These are phyloP conservation scores for Penelope pileata DNA, from an alignment of 2,113 vertebrate species.

Conservation along the genomic window DNA sequence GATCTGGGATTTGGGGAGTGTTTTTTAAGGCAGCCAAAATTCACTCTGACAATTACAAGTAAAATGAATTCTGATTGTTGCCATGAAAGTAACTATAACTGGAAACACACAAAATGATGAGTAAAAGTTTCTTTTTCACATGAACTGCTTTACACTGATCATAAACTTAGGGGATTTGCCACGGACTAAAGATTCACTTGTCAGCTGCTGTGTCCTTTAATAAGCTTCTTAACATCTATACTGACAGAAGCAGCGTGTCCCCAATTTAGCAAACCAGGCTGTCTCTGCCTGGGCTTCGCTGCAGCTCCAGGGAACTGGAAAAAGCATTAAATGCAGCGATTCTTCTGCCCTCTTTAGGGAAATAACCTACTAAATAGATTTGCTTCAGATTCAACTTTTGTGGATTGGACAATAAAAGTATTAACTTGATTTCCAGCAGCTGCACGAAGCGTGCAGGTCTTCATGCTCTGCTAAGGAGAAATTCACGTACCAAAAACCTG, in stretches of 20 bases:
- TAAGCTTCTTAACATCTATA: constrained; percentile 29
- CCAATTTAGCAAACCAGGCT: background rate
- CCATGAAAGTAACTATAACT: background rate
- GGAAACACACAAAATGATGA: background rate
- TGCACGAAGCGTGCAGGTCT: background rate
- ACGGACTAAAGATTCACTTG: constrained; percentile 43
- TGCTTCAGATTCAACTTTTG: background rate
- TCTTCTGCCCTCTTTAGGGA: background rate
- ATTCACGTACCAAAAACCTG: background rate
- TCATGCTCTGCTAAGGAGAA: background rate
- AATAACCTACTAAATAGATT: background rate
- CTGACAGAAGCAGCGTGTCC: background rate
- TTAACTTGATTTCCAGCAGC: background rate
- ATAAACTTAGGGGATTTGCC: constrained; percentile 5
- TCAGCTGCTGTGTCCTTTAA: constrained; percentile 48
- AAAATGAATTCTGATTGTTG: background rate
- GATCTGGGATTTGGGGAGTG: background rate
- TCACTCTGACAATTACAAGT: background rate
- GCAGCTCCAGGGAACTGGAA: background rate
- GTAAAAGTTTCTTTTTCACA: background rate
- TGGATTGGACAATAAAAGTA: background rate
- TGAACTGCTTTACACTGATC: background rate
- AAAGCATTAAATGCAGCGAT: background rate
- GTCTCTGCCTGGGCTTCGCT: background rate
- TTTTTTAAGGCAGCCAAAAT: background rate